phyloP scores from a whole-genome alignment of 2,113 vertebrate genomes.

The Thunnus maccoyii region DNA sequence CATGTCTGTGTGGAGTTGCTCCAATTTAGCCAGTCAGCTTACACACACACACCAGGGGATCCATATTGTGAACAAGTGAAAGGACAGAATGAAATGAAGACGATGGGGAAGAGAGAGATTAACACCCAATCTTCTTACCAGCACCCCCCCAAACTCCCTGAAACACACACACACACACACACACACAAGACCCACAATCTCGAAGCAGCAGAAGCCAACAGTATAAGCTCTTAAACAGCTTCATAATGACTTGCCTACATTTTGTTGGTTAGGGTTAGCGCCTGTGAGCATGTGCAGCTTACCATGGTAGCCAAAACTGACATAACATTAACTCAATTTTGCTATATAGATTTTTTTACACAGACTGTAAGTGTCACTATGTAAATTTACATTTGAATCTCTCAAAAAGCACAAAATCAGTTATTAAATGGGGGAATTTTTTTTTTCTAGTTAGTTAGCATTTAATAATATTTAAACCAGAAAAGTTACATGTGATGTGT shows the following conservation, averaged over 20 bases:
- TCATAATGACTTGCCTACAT: constrained; percentile 30
- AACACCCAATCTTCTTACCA: constrained; percentile 56
- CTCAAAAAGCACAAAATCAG: too few relatives aligned
- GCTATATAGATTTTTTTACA: too few relatives aligned
- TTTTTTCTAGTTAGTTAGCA: too few relatives aligned
- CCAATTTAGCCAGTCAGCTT: constrained; percentile 13
- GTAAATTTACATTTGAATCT: too few relatives aligned
- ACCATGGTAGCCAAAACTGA: background rate
- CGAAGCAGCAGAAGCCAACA: background rate
- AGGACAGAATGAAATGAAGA: constrained; percentile 41
- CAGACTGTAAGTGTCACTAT: too few relatives aligned
- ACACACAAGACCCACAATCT: constrained; percentile 10
- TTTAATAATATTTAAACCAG: too few relatives aligned
- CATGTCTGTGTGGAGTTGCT: background rate
- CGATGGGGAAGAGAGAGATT: constrained; percentile 42
- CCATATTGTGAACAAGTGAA: constrained; percentile 39
- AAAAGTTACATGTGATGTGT: too few relatives aligned
- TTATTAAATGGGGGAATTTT: too few relatives aligned
- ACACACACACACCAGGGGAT: background rate
- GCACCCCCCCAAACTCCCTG: constrained; percentile 18
- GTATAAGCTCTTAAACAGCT: constrained; percentile 54
- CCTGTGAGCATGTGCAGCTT: background rate
- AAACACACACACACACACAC: background rate
- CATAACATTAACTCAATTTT: background rate
- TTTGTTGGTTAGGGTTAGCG: background rate